Percentiles rank a stretch among this genome's conserved stretches.
These are phyloP conservation scores for Sympetrum striolatum DNA, from an alignment of 2,888 invertebrate genomes.

Conservation along the genomic window DNA sequence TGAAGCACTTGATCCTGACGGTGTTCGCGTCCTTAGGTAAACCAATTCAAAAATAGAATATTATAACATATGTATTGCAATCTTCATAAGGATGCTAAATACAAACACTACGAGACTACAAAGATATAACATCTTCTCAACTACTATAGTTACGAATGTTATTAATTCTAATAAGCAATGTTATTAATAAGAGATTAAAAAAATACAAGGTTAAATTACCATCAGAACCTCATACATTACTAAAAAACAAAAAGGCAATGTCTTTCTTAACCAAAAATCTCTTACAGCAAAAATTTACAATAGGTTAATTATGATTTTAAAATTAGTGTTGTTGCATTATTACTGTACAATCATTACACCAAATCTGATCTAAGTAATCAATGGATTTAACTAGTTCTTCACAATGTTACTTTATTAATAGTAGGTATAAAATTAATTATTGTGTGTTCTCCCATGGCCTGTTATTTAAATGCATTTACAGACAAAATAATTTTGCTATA, in stretches of 20 bases:
- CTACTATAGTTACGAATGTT: not conserved
- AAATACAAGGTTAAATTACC: not conserved
- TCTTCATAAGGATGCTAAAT: not conserved
- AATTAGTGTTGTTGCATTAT: not conserved
- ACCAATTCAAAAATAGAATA: not conserved
- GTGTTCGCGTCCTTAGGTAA: slow-evolving; percentile 71
- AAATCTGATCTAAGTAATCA: not conserved
- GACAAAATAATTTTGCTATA: too few relatives aligned
- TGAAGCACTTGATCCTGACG: slow-evolving; percentile 72
- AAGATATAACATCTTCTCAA: not conserved
- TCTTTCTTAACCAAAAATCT: not conserved
- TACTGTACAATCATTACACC: not conserved
- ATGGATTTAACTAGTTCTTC: not conserved
- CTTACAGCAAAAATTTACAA: not conserved
- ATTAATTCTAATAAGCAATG: not conserved
- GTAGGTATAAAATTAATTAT: not conserved
- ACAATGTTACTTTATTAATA: not conserved
- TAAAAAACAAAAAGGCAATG: not conserved
- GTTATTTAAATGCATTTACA: too few relatives aligned
- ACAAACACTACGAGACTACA: not conserved
- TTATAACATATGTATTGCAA: not conserved
- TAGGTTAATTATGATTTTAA: not conserved
- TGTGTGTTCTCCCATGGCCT: not conserved
- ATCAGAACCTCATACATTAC: not conserved
- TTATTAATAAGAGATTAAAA: not conserved